Base-by-base conservation (phyloP, 1,140 invertebrate genomes). In the Theocolax elegans region DNA sequence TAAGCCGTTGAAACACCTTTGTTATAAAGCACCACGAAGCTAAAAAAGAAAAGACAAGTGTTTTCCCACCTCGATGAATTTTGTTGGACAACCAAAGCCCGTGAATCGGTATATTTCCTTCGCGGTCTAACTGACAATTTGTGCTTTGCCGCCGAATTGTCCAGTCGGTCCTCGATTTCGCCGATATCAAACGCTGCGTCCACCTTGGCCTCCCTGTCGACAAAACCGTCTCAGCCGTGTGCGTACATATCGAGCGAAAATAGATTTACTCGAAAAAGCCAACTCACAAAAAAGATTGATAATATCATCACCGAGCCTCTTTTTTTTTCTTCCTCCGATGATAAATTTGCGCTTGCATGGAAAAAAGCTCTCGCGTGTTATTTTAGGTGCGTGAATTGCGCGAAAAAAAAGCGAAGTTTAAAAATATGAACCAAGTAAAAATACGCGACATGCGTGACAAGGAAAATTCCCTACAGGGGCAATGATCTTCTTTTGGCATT, bases 101-200 rank as follows among this genome's bases (percentile, higher is more conserved):
- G n/a, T n/a, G n/a, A n/a, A n/a, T n/a, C n/a, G n/a, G n/a, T n/a
- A n/a, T n/a, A n/a, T n/a, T n/a, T n/a, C n/a, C n/a, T n/a, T n/a
- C n/a, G n/a, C n/a, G n/a, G n/a, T n/a, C n/a, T n/a, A n/a, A n/a
- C n/a, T n/a, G n/a, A n/a, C n/a, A n/a, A n/a, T n/a, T n/a, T 94
- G 84, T 94, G 92, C 76, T 87, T 89, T 1, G 92, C 92, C 0
- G 92, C 92, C 2, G 89, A 87, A 76, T 88, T 91, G 81, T 94
- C 92, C 84, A 94, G 86, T 21, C 91, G 87, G 65, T 88, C 83
- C 9, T 85, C 87, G 29, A 85, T 79, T 62, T 84, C 77, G n/a
- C 87, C 84, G 56, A 91, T 81, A 74, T 92, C 89, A 79, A 92
- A 81, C 23, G 88, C 87, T 13, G 87, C 86, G 80, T 92, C 90